Evolutionary conservation across 2,113 vertebrate species (phyloP).

Genomic region (Cairina moschata): DNA sequence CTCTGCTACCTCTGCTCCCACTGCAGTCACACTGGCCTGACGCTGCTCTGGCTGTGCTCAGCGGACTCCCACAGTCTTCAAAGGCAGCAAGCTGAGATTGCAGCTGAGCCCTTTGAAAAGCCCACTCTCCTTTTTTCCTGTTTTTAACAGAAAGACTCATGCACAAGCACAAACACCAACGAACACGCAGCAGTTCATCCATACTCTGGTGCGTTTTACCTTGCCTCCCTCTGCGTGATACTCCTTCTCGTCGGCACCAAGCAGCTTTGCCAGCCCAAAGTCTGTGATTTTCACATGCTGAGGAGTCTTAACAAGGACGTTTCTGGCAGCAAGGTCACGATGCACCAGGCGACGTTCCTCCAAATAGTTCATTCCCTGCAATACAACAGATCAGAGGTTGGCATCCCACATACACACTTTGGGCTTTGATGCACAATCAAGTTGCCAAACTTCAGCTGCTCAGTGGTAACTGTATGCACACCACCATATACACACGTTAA

Average conservation of each 20-base stretch:
- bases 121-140: not conserved
- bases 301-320: constrained; percentile 92
- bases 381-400: not conserved
- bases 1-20: not conserved
- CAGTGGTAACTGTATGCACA: no score
- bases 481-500: fast-evolving
- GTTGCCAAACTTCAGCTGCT: not conserved
- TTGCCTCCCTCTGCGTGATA: constrained; percentile 94
- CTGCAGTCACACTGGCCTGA: not conserved
- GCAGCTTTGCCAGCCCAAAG: constrained; percentile 92
- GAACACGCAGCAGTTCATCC: fast-evolving
- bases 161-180: fast-evolving
- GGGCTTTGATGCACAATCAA: fast-evolving
- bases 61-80: constrained; percentile 43
- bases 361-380: constrained; percentile 94
- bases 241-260: constrained; percentile 90
- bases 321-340: constrained; percentile 93
- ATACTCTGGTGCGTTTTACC: constrained; percentile 44
- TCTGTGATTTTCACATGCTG: constrained; percentile 95
- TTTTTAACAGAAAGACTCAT: not conserved
- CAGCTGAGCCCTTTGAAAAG: not conserved
- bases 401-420: fast-evolving
- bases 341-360: constrained; percentile 95
- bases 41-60: constrained; percentile 5
- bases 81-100: not conserved